Percentiles rank a stretch among this genome's conserved stretches.
Conservation (phyloP, 1,140 invertebrate genomes). For the Zaprionus vittiger region DNA sequence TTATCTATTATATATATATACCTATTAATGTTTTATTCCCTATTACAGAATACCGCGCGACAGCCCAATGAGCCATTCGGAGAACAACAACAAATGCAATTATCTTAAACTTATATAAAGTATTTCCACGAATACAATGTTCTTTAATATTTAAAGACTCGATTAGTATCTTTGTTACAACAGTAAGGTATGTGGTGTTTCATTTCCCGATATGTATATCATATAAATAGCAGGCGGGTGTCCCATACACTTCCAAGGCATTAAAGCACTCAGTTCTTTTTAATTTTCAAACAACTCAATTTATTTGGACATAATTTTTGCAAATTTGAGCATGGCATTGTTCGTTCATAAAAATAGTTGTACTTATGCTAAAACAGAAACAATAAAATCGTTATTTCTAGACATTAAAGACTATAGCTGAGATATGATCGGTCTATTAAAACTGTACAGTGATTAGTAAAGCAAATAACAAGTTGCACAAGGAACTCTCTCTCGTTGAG, state of each 20-base stretch:
- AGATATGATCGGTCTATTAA: constrained; percentile 4
- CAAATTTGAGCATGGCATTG: background rate
- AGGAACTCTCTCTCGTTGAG: background rate
- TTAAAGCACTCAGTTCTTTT: background rate
- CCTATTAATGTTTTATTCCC: background rate
- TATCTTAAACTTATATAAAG: constrained; percentile 58
- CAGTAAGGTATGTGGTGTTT: background rate
- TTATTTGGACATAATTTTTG: background rate
- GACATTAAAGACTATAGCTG: background rate
- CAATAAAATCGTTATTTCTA: constrained; percentile 12
- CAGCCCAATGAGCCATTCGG: constrained; percentile 84
- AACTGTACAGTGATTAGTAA: background rate
- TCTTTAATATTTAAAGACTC: constrained; percentile 62
- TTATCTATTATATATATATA: background rate
- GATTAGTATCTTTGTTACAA: constrained; percentile 32
- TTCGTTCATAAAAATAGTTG: background rate
- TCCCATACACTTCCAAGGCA: no score
- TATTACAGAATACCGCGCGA: constrained; percentile 85
- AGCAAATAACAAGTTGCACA: background rate
- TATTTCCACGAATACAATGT: constrained; percentile 2
- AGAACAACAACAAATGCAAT: constrained; percentile 74
- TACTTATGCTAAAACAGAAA: background rate
- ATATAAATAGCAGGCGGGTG: no score
- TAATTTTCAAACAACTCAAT: constrained; percentile 3
- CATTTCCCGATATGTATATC: background rate